Percentiles rank a stretch among this genome's conserved stretches.
These are phyloP conservation scores for Euleptes europaea DNA, from an alignment of 2,113 vertebrate species.

Conservation along the genomic window DNA sequence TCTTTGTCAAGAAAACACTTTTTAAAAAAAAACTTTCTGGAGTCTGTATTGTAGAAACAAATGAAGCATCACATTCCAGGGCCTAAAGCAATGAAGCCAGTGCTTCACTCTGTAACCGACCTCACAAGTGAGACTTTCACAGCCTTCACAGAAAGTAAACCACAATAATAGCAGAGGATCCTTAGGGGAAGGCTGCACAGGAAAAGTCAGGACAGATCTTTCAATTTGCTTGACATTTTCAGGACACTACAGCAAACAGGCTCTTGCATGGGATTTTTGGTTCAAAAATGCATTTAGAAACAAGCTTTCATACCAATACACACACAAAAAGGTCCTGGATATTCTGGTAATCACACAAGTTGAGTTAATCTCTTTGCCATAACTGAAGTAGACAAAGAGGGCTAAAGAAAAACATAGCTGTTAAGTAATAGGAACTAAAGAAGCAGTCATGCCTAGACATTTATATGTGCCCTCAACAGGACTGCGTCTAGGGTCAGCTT, in stretches of 20 bases:
- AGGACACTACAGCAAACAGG: background rate
- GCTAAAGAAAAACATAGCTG: background rate
- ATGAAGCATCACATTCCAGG: background rate
- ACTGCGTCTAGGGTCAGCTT: too few species aligned
- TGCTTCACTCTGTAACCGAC: background rate
- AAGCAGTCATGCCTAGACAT: background rate
- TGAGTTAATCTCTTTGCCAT: background rate
- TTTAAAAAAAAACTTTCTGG: background rate
- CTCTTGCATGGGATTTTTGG: background rate
- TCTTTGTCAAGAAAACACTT: constrained; percentile 4
- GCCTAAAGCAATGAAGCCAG: background rate
- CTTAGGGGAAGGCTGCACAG: background rate
- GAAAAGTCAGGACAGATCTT: background rate
- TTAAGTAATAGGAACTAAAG: background rate
- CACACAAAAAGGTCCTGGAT: background rate
- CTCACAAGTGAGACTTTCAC: background rate
- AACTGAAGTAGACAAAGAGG: background rate
- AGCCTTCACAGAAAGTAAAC: background rate
- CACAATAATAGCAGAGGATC: background rate
- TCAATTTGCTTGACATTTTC: background rate
- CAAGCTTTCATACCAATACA: background rate
- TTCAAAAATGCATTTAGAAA: background rate
- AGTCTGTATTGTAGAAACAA: constrained; percentile 1
- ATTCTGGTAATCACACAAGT: background rate
- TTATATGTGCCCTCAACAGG: too few species aligned